Evolutionary conservation across 2,797 vertebrate species (phyloP), one percentile per base, ranked within the genome.

Genomic region (Fistularia tabacaria): DNA sequence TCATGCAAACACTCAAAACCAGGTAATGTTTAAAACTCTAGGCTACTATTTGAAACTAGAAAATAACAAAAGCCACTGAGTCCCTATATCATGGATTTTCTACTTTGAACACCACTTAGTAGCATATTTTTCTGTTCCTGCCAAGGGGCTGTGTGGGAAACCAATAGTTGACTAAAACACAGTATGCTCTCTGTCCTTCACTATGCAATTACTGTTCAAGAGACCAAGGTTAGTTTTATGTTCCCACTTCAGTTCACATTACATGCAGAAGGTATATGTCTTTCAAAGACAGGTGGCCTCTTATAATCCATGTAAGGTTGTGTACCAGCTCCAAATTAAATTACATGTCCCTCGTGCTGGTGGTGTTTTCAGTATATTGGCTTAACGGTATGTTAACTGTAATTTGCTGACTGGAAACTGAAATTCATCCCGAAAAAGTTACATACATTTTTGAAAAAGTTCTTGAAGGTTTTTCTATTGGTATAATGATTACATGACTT

Each of bases 281-380:
- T 82, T 68, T 79, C 72, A 78, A 70, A 81, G 65, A 57, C 69
- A 76, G 69, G 65, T 76, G 76, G 79, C 75, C 83, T 74, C 79
- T 55, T 72, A 55, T 77, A 81, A 88, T 83, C 74, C 51, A 72
- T 84, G 81, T 80, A 79, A n/a, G 64, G 36, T 73, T 73, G 43
- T 71, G 67, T 80, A 54, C 57, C 70, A 9, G 60, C 55, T 48
- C 73, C 50, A 75, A 79, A 53, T 53, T n/a, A 43, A 53, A 53
- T 43, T 43, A 53, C 51, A 66, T 64, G 58, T 65, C 59, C 71
- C 77, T 73, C 76, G 64, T 50, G 67, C 14, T 39, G 66, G 42
- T 56, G 61, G 58, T 70, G 67, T 76, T 82, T 80, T 74, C 54
- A 49, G 25, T 66, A 61, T 53, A 64, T 75, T 75, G 68, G 50